These are phyloP conservation scores for Drosophila atroscutellata DNA, from an alignment of 2,888 invertebrate genomes.

Conservation along the genomic window DNA sequence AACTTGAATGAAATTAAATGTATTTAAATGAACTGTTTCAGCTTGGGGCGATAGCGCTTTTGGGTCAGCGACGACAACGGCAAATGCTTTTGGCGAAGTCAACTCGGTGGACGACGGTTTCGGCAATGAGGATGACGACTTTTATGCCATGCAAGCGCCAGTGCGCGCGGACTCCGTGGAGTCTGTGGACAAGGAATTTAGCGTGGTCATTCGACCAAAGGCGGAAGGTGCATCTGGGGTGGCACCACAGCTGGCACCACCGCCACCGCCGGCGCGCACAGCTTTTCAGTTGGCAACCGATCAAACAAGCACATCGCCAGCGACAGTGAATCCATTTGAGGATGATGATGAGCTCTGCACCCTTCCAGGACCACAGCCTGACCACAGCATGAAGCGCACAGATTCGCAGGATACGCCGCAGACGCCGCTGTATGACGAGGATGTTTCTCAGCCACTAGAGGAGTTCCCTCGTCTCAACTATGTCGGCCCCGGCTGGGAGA, in stretches of 20 bases:
- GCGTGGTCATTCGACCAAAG: constrained; percentile 89
- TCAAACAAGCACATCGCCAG: constrained; percentile 73
- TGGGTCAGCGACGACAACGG: constrained; percentile 78
- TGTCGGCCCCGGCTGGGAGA: constrained; percentile 96
- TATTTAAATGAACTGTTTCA: constrained; percentile 39
- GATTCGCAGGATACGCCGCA: constrained; percentile 93
- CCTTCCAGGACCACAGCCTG: constrained; percentile 75
- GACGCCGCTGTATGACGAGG: constrained; percentile 97
- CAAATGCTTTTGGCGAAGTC: constrained; percentile 82
- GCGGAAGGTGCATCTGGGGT: constrained; percentile 85
- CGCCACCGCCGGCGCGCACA: constrained; percentile 85
- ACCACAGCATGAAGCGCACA: constrained; percentile 84
- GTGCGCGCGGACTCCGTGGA: constrained; percentile 89
- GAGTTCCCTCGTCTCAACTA: constrained; percentile 93
- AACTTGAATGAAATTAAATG: not conserved
- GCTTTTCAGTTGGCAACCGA: constrained; percentile 3
- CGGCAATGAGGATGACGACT: constrained; percentile 91
- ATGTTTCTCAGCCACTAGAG: constrained; percentile 95
- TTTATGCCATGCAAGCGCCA: constrained; percentile 92
- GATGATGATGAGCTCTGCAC: constrained; percentile 76
- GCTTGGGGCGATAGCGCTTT: constrained; percentile 85
- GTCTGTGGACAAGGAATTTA: constrained; percentile 91
- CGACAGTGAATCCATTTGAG: constrained; percentile 88
- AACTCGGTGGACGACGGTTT: constrained; percentile 86
- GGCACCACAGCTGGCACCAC: constrained; percentile 91